Evolutionary conservation across 1,140 invertebrate species (phyloP).

Genomic region (Lepeophtheirus salmonis): DNA sequence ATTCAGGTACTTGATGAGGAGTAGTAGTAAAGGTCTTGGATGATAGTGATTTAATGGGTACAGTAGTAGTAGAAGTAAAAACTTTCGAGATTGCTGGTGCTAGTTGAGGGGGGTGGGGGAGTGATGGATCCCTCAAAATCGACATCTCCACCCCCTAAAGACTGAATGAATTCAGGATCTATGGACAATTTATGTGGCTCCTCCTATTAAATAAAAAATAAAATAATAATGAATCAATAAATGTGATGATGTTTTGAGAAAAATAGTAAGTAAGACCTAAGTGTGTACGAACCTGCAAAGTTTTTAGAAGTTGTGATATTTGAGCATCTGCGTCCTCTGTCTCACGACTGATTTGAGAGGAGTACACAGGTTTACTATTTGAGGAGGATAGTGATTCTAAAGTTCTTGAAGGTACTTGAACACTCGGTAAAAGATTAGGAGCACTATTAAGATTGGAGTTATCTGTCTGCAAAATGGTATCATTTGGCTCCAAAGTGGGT

Average conservation of each 20-base stretch:
- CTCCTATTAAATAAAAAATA: not conserved
- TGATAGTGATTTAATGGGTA: too few relatives aligned
- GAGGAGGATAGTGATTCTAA: too few relatives aligned
- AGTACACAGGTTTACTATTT: not conserved
- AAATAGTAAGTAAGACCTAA: too few relatives aligned
- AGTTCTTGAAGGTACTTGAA: too few relatives aligned
- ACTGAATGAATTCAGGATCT: not conserved
- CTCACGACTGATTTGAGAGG: constrained; percentile 6
- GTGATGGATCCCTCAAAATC: not conserved
- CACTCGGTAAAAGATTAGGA: not conserved
- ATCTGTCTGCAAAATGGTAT: too few relatives aligned
- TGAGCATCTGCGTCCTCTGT: constrained; percentile 12
- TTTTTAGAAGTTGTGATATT: constrained; percentile 8
- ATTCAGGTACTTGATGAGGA: not conserved
- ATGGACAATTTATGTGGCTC: not conserved
- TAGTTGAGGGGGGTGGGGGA: not conserved
- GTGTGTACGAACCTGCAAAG: constrained; percentile 2
- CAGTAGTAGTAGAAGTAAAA: too few relatives aligned
- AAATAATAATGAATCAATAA: too few relatives aligned
- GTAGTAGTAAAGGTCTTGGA: too few relatives aligned
- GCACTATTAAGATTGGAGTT: not conserved
- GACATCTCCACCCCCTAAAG: not conserved
- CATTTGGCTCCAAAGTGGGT: not conserved
- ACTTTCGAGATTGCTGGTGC: too few relatives aligned
- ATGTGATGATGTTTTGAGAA: too few relatives aligned